Conservation (phyloP, 2,888 invertebrate genomes). For the Nomada fabriciana region DNA sequence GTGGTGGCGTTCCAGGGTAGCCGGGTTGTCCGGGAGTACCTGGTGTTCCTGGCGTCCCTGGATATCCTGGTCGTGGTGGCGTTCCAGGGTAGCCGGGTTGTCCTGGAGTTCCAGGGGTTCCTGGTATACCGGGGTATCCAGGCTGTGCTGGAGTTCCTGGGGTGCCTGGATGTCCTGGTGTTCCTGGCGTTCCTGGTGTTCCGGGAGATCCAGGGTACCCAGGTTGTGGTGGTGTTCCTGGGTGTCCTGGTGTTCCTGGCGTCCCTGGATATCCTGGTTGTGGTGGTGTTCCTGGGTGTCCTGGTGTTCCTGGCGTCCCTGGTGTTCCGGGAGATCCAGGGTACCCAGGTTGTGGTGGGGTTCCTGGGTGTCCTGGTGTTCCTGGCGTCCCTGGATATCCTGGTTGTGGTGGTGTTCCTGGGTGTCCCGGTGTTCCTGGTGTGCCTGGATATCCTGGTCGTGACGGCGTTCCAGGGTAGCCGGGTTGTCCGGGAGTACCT, state of each 20-base stretch:
- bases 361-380: slow-evolving; percentile 40
- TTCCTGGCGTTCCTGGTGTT: too few species aligned
- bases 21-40: slow-evolving; percentile 62
- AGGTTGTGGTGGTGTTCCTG: slow-evolving; percentile 58
- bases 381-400: slow-evolving; percentile 58
- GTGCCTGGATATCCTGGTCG: too few species aligned
- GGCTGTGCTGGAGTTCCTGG: slow-evolving; percentile 60
- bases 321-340: slow-evolving; percentile 61
- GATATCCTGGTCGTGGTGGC: slow-evolving; percentile 27
- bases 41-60: slow-evolving; percentile 31
- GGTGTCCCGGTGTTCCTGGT: slow-evolving; percentile 57
- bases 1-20: slow-evolving; percentile 14
- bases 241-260: slow-evolving; percentile 67
- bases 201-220: slow-evolving; percentile 55
- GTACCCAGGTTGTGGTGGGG: slow-evolving; percentile 52
- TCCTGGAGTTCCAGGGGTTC: neutral
- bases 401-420: slow-evolving; percentile 59
- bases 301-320: slow-evolving; percentile 55
- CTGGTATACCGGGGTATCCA: slow-evolving; percentile 70
- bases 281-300: slow-evolving; percentile 39
- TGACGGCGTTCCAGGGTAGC: slow-evolving; percentile 32
- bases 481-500: slow-evolving; percentile 51
- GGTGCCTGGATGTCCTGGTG: slow-evolving; percentile 45
- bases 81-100: slow-evolving; percentile 34
- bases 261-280: slow-evolving; percentile 47